These are phyloP conservation scores for Mycteria americana DNA, from an alignment of 2,797 vertebrate species.

Conservation along the genomic window DNA sequence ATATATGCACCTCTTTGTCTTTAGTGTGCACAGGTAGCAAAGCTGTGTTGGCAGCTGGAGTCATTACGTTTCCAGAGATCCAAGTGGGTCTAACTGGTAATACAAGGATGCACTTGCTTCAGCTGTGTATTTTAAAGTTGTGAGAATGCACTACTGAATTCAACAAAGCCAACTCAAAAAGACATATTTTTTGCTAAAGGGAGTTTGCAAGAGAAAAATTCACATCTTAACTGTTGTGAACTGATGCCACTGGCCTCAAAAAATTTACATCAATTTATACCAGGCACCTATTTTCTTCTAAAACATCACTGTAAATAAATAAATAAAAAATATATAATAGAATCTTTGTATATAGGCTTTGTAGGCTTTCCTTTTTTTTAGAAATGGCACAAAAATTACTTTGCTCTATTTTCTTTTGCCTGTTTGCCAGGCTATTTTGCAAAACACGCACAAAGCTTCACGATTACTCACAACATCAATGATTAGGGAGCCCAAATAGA, in stretches of 20 bases:
- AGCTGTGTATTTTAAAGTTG: not conserved
- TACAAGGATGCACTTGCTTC: not conserved
- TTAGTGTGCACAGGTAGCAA: not conserved
- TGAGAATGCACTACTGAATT: not conserved
- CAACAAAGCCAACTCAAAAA: not conserved
- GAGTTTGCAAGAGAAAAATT: not conserved
- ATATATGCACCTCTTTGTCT: not conserved
- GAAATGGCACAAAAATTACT: not conserved
- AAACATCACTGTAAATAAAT: not conserved
- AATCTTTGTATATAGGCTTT: not conserved
- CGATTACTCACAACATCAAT: not conserved
- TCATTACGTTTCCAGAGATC: not conserved
- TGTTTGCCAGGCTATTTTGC: conserved; percentile 8
- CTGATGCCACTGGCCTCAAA: not conserved
- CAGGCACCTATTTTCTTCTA: not conserved
- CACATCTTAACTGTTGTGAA: not conserved
- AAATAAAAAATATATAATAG: not conserved
- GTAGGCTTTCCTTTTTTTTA: not conserved
- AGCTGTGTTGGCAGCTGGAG: not conserved
- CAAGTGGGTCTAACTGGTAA: not conserved
- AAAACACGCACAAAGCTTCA: not conserved
- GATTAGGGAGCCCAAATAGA: conserved; percentile 33
- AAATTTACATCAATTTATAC: not conserved
- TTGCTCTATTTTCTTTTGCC: not conserved
- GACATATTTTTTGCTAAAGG: not conserved